Evolutionary conservation across 2,888 invertebrate species (phyloP).

Genomic region (Pristionchus exspectatus): DNA sequence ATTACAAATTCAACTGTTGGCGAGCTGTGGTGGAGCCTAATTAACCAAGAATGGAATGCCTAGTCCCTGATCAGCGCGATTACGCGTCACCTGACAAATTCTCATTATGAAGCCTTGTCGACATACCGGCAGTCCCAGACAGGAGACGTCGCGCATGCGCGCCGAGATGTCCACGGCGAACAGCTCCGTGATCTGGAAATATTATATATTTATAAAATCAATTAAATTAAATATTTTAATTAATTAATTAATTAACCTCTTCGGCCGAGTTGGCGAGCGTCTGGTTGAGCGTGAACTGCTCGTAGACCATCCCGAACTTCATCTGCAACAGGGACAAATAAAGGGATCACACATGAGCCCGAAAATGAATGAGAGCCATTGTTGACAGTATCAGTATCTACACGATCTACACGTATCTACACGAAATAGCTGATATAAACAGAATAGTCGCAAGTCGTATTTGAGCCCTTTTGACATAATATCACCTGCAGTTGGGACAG

Average conservation of each 20-base stretch:
- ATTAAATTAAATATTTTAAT: not conserved
- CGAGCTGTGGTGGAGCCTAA: too few relatives aligned
- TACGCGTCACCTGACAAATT: too few relatives aligned
- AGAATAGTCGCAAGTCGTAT: too few relatives aligned
- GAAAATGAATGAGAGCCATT: not conserved
- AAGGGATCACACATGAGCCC: not conserved
- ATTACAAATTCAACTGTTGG: too few relatives aligned
- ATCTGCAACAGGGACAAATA: not conserved
- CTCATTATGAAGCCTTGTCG: too few relatives aligned
- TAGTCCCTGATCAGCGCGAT: too few relatives aligned
- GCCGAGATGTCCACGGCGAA: constrained; percentile 17
- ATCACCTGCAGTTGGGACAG: not conserved
- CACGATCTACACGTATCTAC: not conserved
- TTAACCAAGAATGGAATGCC: too few relatives aligned
- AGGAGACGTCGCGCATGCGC: not conserved
- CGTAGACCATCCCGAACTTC: constrained; percentile 26
- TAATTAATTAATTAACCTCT: not conserved
- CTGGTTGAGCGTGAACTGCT: not conserved
- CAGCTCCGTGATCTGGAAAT: constrained; percentile 9
- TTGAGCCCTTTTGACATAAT: too few relatives aligned
- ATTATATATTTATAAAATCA: not conserved
- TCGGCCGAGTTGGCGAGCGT: not conserved
- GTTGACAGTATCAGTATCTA: not conserved
- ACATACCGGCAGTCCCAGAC: not conserved
- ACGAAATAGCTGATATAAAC: too few relatives aligned